A percentile compares a stretch with the other conserved stretches of the same genome.
Evolutionary conservation across 53 echinoderm and acorn worm species (phyloP).

Genomic region (Stichopus horrens): DNA sequence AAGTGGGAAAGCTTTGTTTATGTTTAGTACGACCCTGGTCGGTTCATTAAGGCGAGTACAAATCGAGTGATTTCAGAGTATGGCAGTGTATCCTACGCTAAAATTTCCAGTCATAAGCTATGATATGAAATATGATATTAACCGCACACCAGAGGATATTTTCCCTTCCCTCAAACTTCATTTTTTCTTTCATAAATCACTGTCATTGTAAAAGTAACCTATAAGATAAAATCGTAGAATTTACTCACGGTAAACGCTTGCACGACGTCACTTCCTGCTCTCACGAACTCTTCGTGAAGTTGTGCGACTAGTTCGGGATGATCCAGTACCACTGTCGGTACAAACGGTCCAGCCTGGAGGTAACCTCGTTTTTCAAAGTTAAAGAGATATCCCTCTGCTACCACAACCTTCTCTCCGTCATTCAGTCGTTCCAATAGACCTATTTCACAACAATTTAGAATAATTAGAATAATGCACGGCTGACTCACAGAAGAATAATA

Average conservation of each 20-base stretch:
- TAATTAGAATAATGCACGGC: too few relatives aligned
- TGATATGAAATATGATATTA: too few relatives aligned
- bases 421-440: conserved; percentile 67
- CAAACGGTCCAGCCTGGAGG: conserved; percentile 71
- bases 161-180: conserved; percentile 10
- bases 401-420: conserved; percentile 68
- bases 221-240: too few relatives aligned
- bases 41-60: too few relatives aligned
- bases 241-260: conserved; percentile 76
- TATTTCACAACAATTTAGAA: not conserved
- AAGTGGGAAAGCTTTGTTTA: too few relatives aligned
- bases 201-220: too few relatives aligned
- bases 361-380: conserved; percentile 74
- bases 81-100: too few relatives aligned
- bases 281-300: conserved; percentile 81
- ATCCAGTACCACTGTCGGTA: conserved; percentile 75
- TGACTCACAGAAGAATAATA: too few relatives aligned
- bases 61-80: too few relatives aligned
- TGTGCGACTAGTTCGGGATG: conserved; percentile 71
- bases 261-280: conserved; percentile 88
- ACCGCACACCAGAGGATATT: conserved; percentile 22
- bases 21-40: too few relatives aligned
- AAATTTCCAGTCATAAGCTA: too few relatives aligned
- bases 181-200: too few relatives aligned
- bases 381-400: conserved; percentile 81